Evolutionary conservation across 2,113 vertebrate species (phyloP), one percentile per base, ranked within the genome.

Genomic region (Cottus gobio): DNA sequence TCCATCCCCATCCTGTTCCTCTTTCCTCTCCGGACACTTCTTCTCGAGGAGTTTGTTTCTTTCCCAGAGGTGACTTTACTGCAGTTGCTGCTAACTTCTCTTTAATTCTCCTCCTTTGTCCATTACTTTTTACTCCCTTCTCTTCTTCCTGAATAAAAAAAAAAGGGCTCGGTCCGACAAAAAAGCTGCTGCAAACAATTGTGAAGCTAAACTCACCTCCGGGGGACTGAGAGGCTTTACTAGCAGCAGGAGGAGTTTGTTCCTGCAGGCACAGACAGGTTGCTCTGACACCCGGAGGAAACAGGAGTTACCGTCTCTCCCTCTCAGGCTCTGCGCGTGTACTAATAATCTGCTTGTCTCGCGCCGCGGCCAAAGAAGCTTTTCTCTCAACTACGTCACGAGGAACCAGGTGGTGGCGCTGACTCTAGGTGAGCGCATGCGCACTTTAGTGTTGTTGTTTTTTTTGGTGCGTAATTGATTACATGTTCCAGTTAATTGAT

Each of bases 1-100:
- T 97, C 96, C 96, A 98, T 96, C 80, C 92, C 92, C 91, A 91
- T 94, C 90, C 78, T 90, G 79, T 16, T 86, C 64, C 56, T 65
- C 68, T 68, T 80, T 46, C 80, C 60, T 74, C 69, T 44, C 57
- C 34, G 79, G 72, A 70, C 80, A 34, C 80, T 72, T 39, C 57
- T 48, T 75, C 31, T 66, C 28, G 52, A 22, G 42, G 64, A 57
- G 54, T 61, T 16, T 15, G 2, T 57, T 28, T 36, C 28, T 58
- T 58, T 30, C 13, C 28, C 48, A 22, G 62, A 31, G 16, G 44
- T 64, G 64, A 16, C n/a, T 71, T 58, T 0, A 24, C 48, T 18
- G n/a, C 13, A 48, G 44, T 24, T 77, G 86, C 13, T 75, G 87
- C 89, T 93, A 92, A 81, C 91, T 94, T 81, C 74, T 92, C 69